phyloP scores from a whole-genome alignment of 1,140 invertebrate genomes.

The Anoplophora glabripennis region DNA sequence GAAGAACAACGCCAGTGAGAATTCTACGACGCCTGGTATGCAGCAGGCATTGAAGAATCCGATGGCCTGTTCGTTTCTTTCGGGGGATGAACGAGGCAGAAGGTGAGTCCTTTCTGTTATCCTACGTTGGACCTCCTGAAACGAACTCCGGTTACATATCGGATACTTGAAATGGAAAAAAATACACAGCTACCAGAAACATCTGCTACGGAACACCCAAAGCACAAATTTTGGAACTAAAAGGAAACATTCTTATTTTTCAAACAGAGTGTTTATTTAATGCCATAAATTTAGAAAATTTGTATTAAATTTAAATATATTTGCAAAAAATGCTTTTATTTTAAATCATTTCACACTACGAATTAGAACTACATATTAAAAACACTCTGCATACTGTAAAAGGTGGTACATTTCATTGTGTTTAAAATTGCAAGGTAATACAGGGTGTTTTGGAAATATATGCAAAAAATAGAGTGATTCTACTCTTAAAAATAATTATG shows the following conservation, averaged over 20 bases:
- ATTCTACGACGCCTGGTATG: slow-evolving; percentile 94
- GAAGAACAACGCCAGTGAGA: slow-evolving; percentile 92
- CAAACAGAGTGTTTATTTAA: too few species aligned
- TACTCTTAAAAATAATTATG: too few species aligned
- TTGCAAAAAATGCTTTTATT: too few species aligned
- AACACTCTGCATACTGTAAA: too few species aligned
- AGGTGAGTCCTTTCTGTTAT: slow-evolving; percentile 51
- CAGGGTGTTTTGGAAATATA: too few species aligned
- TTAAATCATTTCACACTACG: too few species aligned
- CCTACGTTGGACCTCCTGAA: slow-evolving; percentile 52
- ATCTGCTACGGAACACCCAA: not conserved
- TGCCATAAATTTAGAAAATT: too few species aligned
- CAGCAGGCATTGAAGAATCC: slow-evolving; percentile 73
- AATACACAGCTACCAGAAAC: not conserved
- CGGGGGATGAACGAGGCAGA: slow-evolving; percentile 24
- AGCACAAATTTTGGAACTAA: not conserved
- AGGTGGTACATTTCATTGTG: too few species aligned
- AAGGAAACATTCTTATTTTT: not conserved
- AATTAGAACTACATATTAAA: too few species aligned
- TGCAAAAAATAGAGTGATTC: too few species aligned
- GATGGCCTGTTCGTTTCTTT: slow-evolving; percentile 60
- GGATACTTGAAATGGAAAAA: not conserved
- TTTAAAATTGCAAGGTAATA: too few species aligned
- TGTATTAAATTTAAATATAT: too few species aligned
- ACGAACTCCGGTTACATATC: slow-evolving; percentile 12